Evolutionary conservation across 2,888 invertebrate species (phyloP).

Genomic region (Endotricha flammealis): DNA sequence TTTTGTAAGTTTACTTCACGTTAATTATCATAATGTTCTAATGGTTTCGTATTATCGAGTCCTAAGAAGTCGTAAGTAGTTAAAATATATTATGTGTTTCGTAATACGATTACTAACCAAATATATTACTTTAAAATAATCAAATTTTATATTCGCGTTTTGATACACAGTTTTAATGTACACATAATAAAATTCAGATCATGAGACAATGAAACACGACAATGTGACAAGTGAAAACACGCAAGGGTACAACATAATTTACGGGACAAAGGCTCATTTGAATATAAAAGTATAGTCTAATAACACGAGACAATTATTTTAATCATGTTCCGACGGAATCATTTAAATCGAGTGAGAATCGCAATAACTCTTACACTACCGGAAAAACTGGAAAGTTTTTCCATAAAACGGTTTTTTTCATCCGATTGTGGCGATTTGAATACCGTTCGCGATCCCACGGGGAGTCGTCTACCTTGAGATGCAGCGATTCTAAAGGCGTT

Average conservation of each 20-base stretch:
- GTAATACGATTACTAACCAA: too few species aligned
- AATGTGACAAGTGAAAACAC: slow-evolving; percentile 21
- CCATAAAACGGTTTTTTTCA: slow-evolving; percentile 46
- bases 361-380: slow-evolving; percentile 51
- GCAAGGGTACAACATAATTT: slow-evolving; percentile 31
- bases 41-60: too few species aligned
- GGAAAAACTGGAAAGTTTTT: slow-evolving; percentile 73
- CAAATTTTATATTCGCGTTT: too few species aligned
- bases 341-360: slow-evolving; percentile 39
- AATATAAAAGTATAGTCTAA: slow-evolving; percentile 47
- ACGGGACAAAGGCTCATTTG: slow-evolving; percentile 62
- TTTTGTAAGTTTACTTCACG: too few species aligned
- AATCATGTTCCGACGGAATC: slow-evolving; percentile 48
- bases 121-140: too few species aligned
- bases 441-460: slow-evolving; percentile 59
- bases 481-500: slow-evolving; percentile 11
- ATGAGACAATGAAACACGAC: not conserved
- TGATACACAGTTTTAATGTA: too few species aligned
- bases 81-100: too few species aligned
- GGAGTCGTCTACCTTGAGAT: slow-evolving; percentile 38
- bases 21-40: too few species aligned
- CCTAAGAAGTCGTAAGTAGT: too few species aligned
- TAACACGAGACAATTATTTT: slow-evolving; percentile 44
- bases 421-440: slow-evolving; percentile 51
- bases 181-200: too few species aligned